Conservation (phyloP, 53 echinoderm and acorn worm genomes). For the Astropecten irregularis region DNA sequence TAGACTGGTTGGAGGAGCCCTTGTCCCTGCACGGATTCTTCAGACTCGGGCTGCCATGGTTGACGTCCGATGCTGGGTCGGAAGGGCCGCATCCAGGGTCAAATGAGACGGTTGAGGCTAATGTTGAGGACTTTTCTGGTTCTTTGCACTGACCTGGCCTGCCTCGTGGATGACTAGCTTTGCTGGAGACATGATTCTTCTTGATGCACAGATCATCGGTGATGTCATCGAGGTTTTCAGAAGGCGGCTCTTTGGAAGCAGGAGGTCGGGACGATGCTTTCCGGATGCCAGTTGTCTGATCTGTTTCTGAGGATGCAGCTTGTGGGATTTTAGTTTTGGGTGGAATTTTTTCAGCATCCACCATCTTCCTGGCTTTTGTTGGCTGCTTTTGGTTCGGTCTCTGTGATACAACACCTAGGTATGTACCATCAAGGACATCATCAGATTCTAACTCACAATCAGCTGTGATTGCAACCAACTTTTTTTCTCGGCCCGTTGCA, state of each 20-base stretch:
- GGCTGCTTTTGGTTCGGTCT: not conserved
- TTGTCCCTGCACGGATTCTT: not conserved
- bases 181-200: too few relatives aligned
- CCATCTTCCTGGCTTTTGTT: too few relatives aligned
- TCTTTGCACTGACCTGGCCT: too few relatives aligned
- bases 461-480: not conserved
- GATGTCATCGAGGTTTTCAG: not conserved
- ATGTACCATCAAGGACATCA: conserved; percentile 48
- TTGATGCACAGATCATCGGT: not conserved
- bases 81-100: conserved; percentile 9
- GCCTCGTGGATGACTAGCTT: too few relatives aligned
- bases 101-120: too few relatives aligned
- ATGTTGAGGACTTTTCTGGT: too few relatives aligned
- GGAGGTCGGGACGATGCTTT: too few relatives aligned
- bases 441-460: conserved; percentile 27
- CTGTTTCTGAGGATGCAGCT: too few relatives aligned
- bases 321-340: too few relatives aligned
- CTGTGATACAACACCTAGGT: conserved; percentile 6
- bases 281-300: too few relatives aligned
- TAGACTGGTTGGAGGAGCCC: not conserved
- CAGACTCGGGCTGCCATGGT: not conserved
- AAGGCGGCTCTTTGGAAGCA: not conserved
- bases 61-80: not conserved
- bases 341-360: too few relatives aligned
- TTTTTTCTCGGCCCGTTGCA: not conserved